These are phyloP conservation scores for Germaria angustata DNA, from an alignment of 2,888 invertebrate genomes.

Conservation along the genomic window DNA sequence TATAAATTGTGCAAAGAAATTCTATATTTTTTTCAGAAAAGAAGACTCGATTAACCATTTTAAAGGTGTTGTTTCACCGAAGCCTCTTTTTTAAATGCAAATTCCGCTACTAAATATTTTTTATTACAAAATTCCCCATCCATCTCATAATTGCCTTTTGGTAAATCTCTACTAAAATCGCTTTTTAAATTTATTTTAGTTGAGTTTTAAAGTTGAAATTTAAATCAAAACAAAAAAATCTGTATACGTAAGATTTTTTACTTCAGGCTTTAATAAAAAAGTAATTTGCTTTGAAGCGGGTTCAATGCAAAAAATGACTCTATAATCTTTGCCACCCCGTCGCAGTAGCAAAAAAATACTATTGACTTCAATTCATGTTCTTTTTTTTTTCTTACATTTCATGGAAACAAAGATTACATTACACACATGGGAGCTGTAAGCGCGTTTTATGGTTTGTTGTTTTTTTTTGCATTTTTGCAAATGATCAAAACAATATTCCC, in stretches of 20 bases:
- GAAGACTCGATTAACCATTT: no score
- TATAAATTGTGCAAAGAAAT: no score
- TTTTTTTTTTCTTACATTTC: neutral
- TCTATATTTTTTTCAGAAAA: no score
- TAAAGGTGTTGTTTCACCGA: no score
- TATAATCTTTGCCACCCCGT: conserved; percentile 39
- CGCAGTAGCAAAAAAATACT: conserved; percentile 18
- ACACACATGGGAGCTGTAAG: conserved; percentile 81
- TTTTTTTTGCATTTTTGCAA: conserved; percentile 60
- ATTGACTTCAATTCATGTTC: conserved; percentile 21
- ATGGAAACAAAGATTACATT: conserved; percentile 75
- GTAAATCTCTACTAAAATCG: neutral
- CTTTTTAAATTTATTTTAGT: neutral
- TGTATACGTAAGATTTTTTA: neutral
- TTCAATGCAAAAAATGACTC: conserved; percentile 21
- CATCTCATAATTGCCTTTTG: no score
- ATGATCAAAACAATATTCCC: conserved; percentile 54
- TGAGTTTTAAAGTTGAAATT: conserved; percentile 1
- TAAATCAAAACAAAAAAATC: neutral
- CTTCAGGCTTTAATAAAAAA: neutral
- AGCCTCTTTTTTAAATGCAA: no score
- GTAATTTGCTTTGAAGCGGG: conserved; percentile 21
- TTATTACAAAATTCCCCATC: no score
- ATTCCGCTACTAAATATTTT: no score
- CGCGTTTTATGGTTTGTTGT: conserved; percentile 78